Evolutionary conservation across 1,140 invertebrate species (phyloP).

Genomic region (Lordiphosa collinella): DNA sequence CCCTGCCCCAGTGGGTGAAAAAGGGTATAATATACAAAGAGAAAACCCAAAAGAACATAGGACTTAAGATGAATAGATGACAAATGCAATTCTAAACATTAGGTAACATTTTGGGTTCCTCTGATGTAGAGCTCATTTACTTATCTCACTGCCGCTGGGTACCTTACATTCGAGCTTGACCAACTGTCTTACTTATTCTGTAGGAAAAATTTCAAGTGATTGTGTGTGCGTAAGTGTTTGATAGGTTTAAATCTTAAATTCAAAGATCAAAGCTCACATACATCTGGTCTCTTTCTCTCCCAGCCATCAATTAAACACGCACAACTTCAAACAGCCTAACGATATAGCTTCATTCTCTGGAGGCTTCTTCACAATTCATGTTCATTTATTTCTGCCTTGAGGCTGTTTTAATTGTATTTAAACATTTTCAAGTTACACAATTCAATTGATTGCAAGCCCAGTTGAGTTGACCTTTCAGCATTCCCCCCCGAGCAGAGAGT

Average conservation of each 20-base stretch:
- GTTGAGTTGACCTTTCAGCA: slow-evolving; percentile 46
- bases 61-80: too few species aligned
- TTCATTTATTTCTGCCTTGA: slow-evolving; percentile 21
- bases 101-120: too few species aligned
- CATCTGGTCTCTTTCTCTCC: slow-evolving; percentile 24
- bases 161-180: too few species aligned
- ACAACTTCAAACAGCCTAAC: slow-evolving; percentile 50
- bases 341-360: slow-evolving; percentile 16
- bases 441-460: slow-evolving; percentile 32
- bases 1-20: too few species aligned
- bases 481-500: slow-evolving; percentile 4
- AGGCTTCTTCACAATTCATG: slow-evolving; percentile 24
- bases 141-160: too few species aligned
- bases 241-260: too few species aligned
- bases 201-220: neutral
- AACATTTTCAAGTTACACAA: slow-evolving; percentile 62
- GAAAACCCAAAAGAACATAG: too few species aligned
- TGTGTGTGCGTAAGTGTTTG: too few species aligned
- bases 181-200: slow-evolving; percentile 15
- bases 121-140: too few species aligned
- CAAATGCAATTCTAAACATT: too few species aligned
- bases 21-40: too few species aligned
- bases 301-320: slow-evolving; percentile 6
- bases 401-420: slow-evolving; percentile 54
- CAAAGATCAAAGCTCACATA: slow-evolving; percentile 57